Base-by-base conservation (phyloP, 1,140 invertebrate genomes). In the Ooceraea biroi region DNA sequence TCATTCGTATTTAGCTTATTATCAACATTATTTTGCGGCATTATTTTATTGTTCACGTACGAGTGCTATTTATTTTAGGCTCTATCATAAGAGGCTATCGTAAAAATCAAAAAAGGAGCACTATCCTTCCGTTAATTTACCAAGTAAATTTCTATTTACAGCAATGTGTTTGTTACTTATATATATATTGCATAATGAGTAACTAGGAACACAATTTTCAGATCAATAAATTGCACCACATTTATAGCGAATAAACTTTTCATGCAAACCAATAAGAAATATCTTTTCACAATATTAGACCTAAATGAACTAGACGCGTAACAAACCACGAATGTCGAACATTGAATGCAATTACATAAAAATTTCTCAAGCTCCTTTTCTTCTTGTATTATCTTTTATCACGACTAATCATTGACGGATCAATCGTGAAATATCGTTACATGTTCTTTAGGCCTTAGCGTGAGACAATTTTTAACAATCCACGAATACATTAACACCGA, bases 71-170 rank as follows among this genome's bases (percentile, higher is more conserved):
- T 78, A 69, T 84, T 36, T 88, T 89, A 88, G 86, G 87, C 86
- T 85, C 86, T 83, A 83, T 88, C 30, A 58, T 83, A 85, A 85
- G 88, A 89, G 86, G 86, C 86, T 88, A 48, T n/a, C n/a, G n/a
- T n/a, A n/a, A n/a, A n/a, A n/a, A n/a, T n/a, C 25, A 68, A 89
- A 89, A 78, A 89, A 89, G 87, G 86, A 89, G 87, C 83, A 82
- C 73, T 36, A 78, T 86, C 65, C 50, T 78, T 55, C 65, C n/a
- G n/a, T 74, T 66, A 30, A 74, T 84, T 46, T 19, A 72, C 8
- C 36, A 12, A 10, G n/a, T 71, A 36, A 36, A 36, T 36, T 36
- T 36, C 36, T 86, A 85, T 71, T 50, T 60, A 69, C 68, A 63
- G 41, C 27, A 82, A 73, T 72, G 44, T 44, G 50, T n/a, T 76